phyloP scores from a whole-genome alignment of 2,888 invertebrate species.

The Bedellia somnulentella region DNA sequence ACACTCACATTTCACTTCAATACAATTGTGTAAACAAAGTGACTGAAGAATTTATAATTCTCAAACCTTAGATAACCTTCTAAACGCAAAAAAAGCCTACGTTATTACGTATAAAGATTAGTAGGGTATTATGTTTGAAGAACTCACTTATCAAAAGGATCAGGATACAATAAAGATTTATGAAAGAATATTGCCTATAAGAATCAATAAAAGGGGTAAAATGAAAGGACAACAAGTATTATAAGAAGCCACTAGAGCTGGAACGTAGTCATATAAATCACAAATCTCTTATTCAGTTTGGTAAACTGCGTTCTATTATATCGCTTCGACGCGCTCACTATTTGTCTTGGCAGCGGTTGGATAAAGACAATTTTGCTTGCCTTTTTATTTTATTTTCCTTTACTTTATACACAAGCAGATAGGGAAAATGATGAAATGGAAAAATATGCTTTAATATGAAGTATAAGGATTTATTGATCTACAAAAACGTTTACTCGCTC shows the following conservation, averaged over 20 bases:
- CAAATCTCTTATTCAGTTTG: conserved; percentile 8
- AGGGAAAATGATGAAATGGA: conserved; percentile 1
- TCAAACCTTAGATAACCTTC: no score
- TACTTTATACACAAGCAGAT: not conserved
- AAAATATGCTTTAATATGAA: conserved; percentile 1
- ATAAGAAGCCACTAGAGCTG: conserved; percentile 3
- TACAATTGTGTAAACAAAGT: no score
- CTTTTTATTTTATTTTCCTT: conserved; percentile 3
- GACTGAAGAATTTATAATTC: no score
- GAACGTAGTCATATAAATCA: conserved; percentile 6
- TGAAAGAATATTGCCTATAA: no score
- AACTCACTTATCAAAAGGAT: no score
- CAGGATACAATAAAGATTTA: no score
- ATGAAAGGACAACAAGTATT: not conserved
- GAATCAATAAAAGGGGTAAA: conserved; percentile 2
- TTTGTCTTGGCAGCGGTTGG: conserved; percentile 8
- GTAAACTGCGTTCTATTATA: conserved; percentile 8
- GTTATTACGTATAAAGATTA: no score
- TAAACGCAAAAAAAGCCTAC: no score
- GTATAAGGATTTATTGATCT: not conserved
- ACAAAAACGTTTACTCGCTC: no score
- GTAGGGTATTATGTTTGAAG: no score
- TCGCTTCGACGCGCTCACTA: conserved; percentile 8
- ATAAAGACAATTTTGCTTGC: conserved; percentile 4
- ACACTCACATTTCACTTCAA: no score